Conservation (phyloP, 1,140 invertebrate species). For the Acromyrmex echinatior region DNA sequence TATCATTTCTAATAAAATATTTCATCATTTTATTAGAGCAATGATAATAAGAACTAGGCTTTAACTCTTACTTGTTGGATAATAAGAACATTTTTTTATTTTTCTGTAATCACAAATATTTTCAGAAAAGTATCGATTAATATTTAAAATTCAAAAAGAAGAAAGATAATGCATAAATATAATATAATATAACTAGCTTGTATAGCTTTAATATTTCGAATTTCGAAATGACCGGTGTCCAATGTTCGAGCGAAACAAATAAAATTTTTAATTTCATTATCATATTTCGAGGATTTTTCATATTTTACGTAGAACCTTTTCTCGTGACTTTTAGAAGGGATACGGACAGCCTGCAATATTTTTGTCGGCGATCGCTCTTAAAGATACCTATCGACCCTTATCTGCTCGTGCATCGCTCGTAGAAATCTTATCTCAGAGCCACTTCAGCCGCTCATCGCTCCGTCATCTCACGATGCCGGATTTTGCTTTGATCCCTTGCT, state of each 20-base stretch:
- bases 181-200: not conserved
- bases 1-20: not conserved
- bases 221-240: not conserved
- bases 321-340: conserved; percentile 37
- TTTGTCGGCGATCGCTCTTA: conserved; percentile 71
- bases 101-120: not conserved
- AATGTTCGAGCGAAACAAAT: conserved; percentile 53
- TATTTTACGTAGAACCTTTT: conserved; percentile 44
- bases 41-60: not conserved
- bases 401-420: conserved; percentile 73
- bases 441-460: conserved; percentile 57
- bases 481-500: conserved; percentile 59
- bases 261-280: conserved; percentile 75
- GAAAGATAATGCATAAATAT: not conserved
- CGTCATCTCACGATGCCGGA: conserved; percentile 64
- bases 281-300: conserved; percentile 79
- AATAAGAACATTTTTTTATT: not conserved
- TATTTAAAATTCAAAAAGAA: not conserved
- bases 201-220: not conserved
- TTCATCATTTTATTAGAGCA: not conserved
- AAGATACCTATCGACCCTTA: conserved; percentile 70
- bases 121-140: not conserved
- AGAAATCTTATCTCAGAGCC: conserved; percentile 75
- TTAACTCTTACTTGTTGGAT: too few relatives aligned
- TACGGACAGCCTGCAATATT: conserved; percentile 55